Percentiles rank a stretch among this genome's conserved stretches.
phyloP scores from a whole-genome alignment of 2,888 invertebrate species.

The Tyria jacobaeae region DNA sequence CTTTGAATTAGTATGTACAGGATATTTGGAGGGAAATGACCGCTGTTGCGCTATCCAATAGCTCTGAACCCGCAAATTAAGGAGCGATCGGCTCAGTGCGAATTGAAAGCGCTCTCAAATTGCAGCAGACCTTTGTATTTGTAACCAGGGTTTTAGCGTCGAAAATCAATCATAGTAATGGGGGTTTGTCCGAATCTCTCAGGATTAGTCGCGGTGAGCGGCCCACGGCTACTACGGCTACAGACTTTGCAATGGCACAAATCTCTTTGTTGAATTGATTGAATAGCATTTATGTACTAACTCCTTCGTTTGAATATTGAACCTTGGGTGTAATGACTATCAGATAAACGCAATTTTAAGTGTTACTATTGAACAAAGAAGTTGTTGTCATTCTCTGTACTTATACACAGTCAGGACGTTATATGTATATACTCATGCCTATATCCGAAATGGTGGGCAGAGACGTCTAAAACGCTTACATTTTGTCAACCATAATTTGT shows the following conservation, averaged over 20 bases:
- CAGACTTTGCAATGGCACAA: slow-evolving; percentile 65
- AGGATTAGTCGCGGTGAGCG: slow-evolving; percentile 76
- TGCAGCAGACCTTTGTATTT: slow-evolving; percentile 80
- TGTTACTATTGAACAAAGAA: no score
- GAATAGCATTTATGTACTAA: slow-evolving; percentile 55
- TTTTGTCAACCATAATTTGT: no score
- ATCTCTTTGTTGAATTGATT: slow-evolving; percentile 68
- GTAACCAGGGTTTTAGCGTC: slow-evolving; percentile 71
- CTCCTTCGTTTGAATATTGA: slow-evolving; percentile 37
- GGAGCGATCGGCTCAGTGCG: slow-evolving; percentile 72
- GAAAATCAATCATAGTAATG: slow-evolving; percentile 84
- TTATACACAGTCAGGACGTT: no score
- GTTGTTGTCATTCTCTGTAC: no score
- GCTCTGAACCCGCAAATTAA: slow-evolving; percentile 71
- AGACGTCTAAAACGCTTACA: no score
- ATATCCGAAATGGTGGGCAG: no score
- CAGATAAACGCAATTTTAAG: slow-evolving; percentile 24
- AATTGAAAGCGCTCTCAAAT: slow-evolving; percentile 82
- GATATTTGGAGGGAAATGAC: slow-evolving; percentile 29
- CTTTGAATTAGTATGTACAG: slow-evolving; percentile 21
- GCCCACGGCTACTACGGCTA: slow-evolving; percentile 53
- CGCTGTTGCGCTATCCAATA: slow-evolving; percentile 48
- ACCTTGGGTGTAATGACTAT: slow-evolving; percentile 35
- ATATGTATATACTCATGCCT: no score
- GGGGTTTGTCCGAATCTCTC: slow-evolving; percentile 77